phyloP scores from a whole-genome alignment of 2,888 invertebrate species.

The Operophtera brumata region DNA sequence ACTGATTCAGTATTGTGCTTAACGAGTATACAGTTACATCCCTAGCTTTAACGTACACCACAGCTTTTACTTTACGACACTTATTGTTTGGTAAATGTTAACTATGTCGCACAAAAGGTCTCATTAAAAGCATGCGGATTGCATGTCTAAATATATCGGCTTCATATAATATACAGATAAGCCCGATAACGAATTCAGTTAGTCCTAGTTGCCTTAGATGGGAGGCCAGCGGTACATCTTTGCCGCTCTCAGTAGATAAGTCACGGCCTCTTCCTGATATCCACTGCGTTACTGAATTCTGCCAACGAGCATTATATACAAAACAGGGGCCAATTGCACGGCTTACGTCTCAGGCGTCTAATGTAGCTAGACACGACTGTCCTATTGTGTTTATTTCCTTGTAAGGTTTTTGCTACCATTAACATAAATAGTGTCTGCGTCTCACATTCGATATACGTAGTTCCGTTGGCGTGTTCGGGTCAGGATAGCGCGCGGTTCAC shows the following conservation, averaged over 20 bases:
- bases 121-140: constrained; percentile 43
- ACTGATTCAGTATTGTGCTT: constrained; percentile 47
- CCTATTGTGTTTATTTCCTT: constrained; percentile 78
- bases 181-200: constrained; percentile 63
- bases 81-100: constrained; percentile 28
- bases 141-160: constrained; percentile 29
- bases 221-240: constrained; percentile 51
- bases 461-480: constrained; percentile 55
- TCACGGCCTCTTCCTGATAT: constrained; percentile 68
- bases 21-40: constrained; percentile 39
- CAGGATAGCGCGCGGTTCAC: constrained; percentile 42
- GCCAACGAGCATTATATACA: constrained; percentile 77
- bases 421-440: constrained; percentile 72
- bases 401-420: constrained; percentile 75
- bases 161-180: constrained; percentile 57
- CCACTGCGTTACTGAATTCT: constrained; percentile 68
- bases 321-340: constrained; percentile 71
- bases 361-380: constrained; percentile 74
- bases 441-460: constrained; percentile 69
- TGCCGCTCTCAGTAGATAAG: constrained; percentile 62
- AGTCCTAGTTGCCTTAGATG: constrained; percentile 35
- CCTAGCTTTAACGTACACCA: constrained; percentile 28
- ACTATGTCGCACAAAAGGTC: constrained; percentile 32
- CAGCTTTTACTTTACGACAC: constrained; percentile 29
- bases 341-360: constrained; percentile 68